Base-by-base conservation (phyloP, 2,113 vertebrate genomes). In the Brachirus orientalis region DNA sequence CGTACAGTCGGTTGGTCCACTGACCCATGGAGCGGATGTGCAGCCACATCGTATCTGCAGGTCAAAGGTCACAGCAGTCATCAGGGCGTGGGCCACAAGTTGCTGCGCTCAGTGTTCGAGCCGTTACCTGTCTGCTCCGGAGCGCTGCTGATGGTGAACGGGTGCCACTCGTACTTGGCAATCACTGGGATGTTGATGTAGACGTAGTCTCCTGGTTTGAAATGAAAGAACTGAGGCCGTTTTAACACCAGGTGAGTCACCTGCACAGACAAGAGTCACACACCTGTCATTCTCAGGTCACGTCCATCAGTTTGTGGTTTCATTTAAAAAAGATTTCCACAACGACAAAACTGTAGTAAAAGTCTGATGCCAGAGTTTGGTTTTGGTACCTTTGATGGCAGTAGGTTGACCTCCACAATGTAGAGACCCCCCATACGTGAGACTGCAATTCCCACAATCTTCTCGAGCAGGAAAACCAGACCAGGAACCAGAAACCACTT, bases 71-170 rank as follows among this genome's bases (percentile, higher is more conserved):
- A 47, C 7, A 57, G 22, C 11, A 13, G 18, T 44, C 12, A 19
- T 17, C 8, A 43, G 4, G 10, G 2, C 40, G 12, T 43, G 12
- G 40, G 44, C 2, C 4, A 16, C 16, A 10, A 3, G 43, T 44
- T 28, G 28, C 28, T 28, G 28, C 28, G 3, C 28, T 28, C 28
- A 28, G 28, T 28, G 28, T 28, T 28, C 1, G 7, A 12, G 44
- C 4, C 4, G 16, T 45, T n/a, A 96, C 96, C 95, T 79, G 90
- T 80, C 80, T 97, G 95, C 88, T 98, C 96, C 0, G 96, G 97
- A 0, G 96, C 94, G 0, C 96, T 98, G 95, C 97, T 96, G 92
- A 98, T 96, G 79, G 94, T 97, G 83, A 98, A 97, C 0, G 96
- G 97, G 1, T 97, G 96, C 96, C 96, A 97, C 86, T 97, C 95